These are phyloP conservation scores for Catalaphyllia jardinei DNA, from an alignment of 64 coral and sea anemone genomes.

Conservation along the genomic window DNA sequence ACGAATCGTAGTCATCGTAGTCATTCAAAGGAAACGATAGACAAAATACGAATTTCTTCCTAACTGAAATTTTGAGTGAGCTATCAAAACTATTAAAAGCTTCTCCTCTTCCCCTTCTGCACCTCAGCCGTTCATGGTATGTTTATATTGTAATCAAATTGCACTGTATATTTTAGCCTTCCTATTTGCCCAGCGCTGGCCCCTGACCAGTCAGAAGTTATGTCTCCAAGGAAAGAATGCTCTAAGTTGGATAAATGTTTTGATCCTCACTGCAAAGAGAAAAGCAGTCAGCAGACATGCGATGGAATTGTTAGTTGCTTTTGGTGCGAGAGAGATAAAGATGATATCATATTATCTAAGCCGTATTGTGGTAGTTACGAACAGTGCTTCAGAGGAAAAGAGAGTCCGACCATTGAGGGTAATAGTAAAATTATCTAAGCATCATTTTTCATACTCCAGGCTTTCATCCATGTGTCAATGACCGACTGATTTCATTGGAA, in stretches of 20 bases:
- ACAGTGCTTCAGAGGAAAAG: conserved; percentile 27
- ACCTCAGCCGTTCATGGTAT: too few relatives aligned
- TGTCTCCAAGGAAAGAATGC: not conserved
- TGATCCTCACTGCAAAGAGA: conserved; percentile 14
- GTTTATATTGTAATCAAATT: not conserved
- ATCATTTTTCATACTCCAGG: too few relatives aligned
- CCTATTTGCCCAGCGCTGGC: conserved; percentile 7
- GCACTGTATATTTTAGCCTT: not conserved
- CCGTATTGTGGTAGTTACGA: conserved; percentile 20
- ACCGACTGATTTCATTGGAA: too few relatives aligned
- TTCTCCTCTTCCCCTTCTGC: too few relatives aligned
- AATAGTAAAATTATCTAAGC: not conserved
- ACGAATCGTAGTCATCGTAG: too few relatives aligned
- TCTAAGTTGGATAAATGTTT: conserved; percentile 6
- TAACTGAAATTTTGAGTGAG: too few relatives aligned
- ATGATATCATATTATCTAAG: not conserved
- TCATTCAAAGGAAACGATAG: too few relatives aligned
- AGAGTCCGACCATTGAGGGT: not conserved
- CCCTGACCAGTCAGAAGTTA: not conserved
- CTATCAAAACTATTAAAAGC: too few relatives aligned
- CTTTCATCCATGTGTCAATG: too few relatives aligned
- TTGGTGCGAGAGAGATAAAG: conserved; percentile 29
- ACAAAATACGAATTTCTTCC: too few relatives aligned
- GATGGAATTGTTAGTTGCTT: conserved; percentile 19
- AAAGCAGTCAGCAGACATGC: not conserved